Evolutionary conservation across 1,140 invertebrate genomes (phyloP).

Genomic region (Drosophila lowei): DNA sequence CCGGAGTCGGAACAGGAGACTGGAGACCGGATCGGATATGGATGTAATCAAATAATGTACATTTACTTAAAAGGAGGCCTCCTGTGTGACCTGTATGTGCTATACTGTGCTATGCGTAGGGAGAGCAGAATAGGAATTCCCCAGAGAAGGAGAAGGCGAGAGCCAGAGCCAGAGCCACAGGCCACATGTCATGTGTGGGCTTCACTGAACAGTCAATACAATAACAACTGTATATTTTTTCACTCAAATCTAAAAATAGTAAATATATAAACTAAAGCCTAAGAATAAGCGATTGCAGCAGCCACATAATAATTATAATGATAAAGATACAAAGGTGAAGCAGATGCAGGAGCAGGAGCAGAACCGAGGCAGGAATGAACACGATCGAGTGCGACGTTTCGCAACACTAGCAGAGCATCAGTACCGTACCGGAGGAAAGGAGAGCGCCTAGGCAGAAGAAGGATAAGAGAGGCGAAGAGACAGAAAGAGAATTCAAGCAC

Average conservation of each 20-base stretch:
- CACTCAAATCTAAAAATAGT: constrained; percentile 73
- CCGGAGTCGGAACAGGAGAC: constrained; percentile 1
- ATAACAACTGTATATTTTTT: constrained; percentile 79
- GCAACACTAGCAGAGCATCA: too few species aligned
- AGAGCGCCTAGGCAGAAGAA: not conserved
- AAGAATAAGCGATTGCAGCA: constrained; percentile 40
- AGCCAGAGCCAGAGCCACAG: constrained; percentile 18
- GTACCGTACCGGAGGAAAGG: constrained; percentile 5
- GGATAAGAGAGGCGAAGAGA: constrained; percentile 37
- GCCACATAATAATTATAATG: constrained; percentile 12
- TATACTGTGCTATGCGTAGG: not conserved
- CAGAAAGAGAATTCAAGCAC: constrained; percentile 33
- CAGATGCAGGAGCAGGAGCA: not conserved
- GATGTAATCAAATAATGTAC: constrained; percentile 57
- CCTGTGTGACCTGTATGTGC: not conserved
- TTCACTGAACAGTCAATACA: constrained; percentile 46
- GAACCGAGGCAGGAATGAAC: not conserved
- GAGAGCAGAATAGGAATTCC: not conserved
- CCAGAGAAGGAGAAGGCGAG: not conserved
- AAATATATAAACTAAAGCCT: constrained; percentile 56
- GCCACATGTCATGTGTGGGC: constrained; percentile 11
- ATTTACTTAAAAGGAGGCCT: constrained; percentile 53
- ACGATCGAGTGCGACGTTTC: not conserved
- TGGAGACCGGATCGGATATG: constrained; percentile 3
- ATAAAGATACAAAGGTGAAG: constrained; percentile 5